Evolutionary conservation across 2,888 invertebrate species (phyloP).

Genomic region (Melipona beecheii): DNA sequence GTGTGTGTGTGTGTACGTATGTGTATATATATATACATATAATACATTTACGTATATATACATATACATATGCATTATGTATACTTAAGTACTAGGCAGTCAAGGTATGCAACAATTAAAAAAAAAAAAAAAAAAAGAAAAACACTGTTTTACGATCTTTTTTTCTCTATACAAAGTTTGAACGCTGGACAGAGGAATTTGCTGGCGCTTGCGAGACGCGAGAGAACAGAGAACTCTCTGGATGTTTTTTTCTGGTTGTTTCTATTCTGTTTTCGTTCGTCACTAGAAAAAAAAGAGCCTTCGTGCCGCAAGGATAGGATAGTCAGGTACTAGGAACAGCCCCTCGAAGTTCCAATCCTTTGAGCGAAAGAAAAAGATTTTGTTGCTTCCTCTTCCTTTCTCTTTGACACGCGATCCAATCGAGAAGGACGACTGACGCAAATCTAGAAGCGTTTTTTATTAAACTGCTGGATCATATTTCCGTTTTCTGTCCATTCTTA

Average conservation of each 20-base stretch:
- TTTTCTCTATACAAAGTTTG: slow-evolving; percentile 67
- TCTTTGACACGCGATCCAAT: slow-evolving; percentile 31
- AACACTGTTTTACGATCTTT: slow-evolving; percentile 57
- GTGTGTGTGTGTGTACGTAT: not conserved
- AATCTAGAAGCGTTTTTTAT: not conserved
- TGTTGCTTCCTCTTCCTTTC: not conserved
- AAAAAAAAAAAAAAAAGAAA: slow-evolving; percentile 45
- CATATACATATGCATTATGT: slow-evolving; percentile 22
- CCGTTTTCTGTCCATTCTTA: not conserved
- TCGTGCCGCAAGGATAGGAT: slow-evolving; percentile 76
- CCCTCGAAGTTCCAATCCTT: slow-evolving; percentile 77
- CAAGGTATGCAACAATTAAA: slow-evolving; percentile 67
- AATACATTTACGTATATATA: not conserved
- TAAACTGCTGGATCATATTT: not conserved
- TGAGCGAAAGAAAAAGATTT: slow-evolving; percentile 55
- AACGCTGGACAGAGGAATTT: slow-evolving; percentile 72
- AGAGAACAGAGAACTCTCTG: slow-evolving; percentile 49
- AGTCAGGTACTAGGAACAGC: slow-evolving; percentile 82
- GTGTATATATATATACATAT: not conserved
- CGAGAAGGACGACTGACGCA: slow-evolving; percentile 31
- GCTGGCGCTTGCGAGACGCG: slow-evolving; percentile 72
- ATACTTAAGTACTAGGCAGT: slow-evolving; percentile 70
- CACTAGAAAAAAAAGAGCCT: slow-evolving; percentile 24
- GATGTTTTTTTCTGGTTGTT: not conserved
- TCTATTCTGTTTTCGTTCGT: not conserved